Percentiles rank a stretch among this genome's conserved stretches.
Conservation (phyloP, 2,888 invertebrate species). For the Physocephala rufipes region DNA sequence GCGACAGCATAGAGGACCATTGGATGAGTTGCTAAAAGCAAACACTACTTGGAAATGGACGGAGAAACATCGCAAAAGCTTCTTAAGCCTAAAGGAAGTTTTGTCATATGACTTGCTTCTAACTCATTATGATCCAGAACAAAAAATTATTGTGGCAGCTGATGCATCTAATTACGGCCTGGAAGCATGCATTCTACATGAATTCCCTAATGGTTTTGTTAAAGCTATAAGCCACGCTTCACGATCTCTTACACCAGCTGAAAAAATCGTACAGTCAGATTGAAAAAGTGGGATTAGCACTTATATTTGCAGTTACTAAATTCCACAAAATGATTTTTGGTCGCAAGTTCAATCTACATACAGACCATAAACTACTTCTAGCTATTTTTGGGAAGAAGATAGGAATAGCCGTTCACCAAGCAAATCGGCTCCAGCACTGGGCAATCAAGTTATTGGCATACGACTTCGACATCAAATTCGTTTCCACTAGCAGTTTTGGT, state of each 20-base stretch:
- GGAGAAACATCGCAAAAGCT: too few species aligned
- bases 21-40: slow-evolving; percentile 40
- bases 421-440: slow-evolving; percentile 3
- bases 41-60: slow-evolving; percentile 36
- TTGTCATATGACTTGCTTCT: slow-evolving; percentile 39
- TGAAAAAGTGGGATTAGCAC: slow-evolving; percentile 54
- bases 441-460: slow-evolving; percentile 34
- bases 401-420: slow-evolving; percentile 41
- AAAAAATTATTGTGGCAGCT: slow-evolving; percentile 43
- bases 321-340: slow-evolving; percentile 51
- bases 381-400: slow-evolving; percentile 42
- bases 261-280: slow-evolving; percentile 39
- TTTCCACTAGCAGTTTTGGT: slow-evolving; percentile 45
- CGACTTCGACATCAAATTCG: slow-evolving; percentile 47
- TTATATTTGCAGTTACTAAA: slow-evolving; percentile 53
- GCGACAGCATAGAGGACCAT: slow-evolving; percentile 38
- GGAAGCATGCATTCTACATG: slow-evolving; percentile 42
- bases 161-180: slow-evolving; percentile 45
- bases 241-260: slow-evolving; percentile 47
- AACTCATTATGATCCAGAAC: slow-evolving; percentile 43
- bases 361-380: too few species aligned
- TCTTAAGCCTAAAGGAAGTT: slow-evolving; percentile 43
- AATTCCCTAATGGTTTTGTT: slow-evolving; percentile 50
- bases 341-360: slow-evolving; percentile 40
- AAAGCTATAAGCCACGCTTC: slow-evolving; percentile 54